A percentile compares a stretch with the other conserved stretches of the same genome.
These are phyloP conservation scores for Eremobia ochroleuca DNA, from an alignment of 2,888 invertebrate species.

Conservation along the genomic window DNA sequence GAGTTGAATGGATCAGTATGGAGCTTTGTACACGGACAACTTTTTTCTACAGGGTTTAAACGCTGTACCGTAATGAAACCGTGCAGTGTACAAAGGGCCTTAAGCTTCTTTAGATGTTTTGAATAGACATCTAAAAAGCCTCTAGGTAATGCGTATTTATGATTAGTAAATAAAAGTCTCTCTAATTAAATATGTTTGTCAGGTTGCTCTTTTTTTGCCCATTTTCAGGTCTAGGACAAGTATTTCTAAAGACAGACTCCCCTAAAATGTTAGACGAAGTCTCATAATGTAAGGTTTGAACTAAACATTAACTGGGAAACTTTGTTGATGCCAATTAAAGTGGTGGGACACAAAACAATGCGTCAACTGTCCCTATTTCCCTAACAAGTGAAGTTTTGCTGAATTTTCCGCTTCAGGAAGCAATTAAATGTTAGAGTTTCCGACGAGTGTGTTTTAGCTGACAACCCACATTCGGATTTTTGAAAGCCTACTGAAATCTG, in stretches of 20 bases:
- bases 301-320: constrained; percentile 53
- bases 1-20: too few relatives aligned
- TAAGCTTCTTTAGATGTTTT: not conserved
- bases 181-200: not conserved
- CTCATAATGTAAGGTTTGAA: constrained; percentile 34
- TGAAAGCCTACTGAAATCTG: constrained; percentile 2
- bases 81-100: not conserved
- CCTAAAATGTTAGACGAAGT: constrained; percentile 24
- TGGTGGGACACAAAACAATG: constrained; percentile 57
- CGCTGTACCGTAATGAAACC: not conserved
- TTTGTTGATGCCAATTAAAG: constrained; percentile 67
- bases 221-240: not conserved
- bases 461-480: constrained; percentile 14
- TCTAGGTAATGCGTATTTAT: not conserved
- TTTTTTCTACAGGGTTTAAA: too few relatives aligned
- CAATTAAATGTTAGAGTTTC: constrained; percentile 53
- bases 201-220: not conserved
- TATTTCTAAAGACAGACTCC: not conserved
- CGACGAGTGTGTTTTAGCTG: constrained; percentile 20
- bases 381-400: constrained; percentile 67
- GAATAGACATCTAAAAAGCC: too few relatives aligned
- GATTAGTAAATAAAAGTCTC: not conserved
- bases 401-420: constrained; percentile 49
- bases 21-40: too few relatives aligned
- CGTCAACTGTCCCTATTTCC: constrained; percentile 63